These are phyloP conservation scores for Colletes gigas DNA, from an alignment of 1,140 invertebrate species.

Conservation along the genomic window DNA sequence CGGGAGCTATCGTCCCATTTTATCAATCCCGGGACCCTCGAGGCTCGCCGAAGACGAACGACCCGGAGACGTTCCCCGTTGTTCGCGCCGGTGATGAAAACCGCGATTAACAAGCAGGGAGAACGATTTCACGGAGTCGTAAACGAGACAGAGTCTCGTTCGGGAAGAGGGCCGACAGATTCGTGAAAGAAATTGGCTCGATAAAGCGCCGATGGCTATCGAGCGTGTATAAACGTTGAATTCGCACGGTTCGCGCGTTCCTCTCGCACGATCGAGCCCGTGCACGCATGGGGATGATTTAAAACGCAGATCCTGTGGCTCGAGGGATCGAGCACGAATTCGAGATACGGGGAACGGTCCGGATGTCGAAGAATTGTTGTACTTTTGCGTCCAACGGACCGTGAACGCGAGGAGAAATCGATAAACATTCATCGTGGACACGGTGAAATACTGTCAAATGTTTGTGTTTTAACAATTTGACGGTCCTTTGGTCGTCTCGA, in stretches of 20 bases:
- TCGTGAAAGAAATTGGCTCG: neutral
- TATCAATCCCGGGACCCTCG: conserved; percentile 48
- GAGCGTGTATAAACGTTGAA: neutral
- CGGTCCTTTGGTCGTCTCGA: too few relatives aligned
- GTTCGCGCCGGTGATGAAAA: neutral
- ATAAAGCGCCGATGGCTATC: conserved; percentile 6
- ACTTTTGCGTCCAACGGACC: too few relatives aligned
- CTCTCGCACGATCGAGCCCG: conserved; percentile 13
- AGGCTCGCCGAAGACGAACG: neutral
- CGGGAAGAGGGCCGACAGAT: neutral
- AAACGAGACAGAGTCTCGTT: neutral
- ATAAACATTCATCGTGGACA: too few relatives aligned
- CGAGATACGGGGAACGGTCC: neutral
- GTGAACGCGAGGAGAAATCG: too few relatives aligned
- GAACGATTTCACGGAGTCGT: conserved; percentile 8
- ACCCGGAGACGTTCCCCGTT: neutral
- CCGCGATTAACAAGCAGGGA: conserved; percentile 44
- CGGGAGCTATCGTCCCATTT: conserved; percentile 50
- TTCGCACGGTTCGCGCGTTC: conserved; percentile 1
- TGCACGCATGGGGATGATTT: neutral
- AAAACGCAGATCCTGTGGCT: neutral
- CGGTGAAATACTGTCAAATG: too few relatives aligned
- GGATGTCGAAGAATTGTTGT: too few relatives aligned
- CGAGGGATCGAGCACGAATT: neutral
- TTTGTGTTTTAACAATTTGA: too few relatives aligned